These are phyloP conservation scores for Sylvia atricapilla DNA, from an alignment of 2,113 vertebrate species.

Conservation along the genomic window DNA sequence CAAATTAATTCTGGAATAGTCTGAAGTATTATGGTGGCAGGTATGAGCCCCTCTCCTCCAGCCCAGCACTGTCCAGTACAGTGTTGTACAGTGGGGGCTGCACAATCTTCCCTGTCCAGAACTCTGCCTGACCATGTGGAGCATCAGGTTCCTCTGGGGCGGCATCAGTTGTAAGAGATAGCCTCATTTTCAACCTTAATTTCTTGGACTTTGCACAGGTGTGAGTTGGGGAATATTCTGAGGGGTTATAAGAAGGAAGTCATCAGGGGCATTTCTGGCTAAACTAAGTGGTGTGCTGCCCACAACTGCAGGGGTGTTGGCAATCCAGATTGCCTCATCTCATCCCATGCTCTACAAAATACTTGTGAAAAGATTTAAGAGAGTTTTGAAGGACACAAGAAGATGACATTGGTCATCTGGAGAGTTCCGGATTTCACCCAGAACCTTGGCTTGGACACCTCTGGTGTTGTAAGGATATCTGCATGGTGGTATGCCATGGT, in stretches of 20 bases:
- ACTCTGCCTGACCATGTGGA: not conserved
- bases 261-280: not conserved
- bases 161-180: not conserved
- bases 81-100: not conserved
- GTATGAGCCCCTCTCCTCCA: not conserved
- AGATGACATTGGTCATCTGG: not conserved
- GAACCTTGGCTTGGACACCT: not conserved
- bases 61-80: not conserved
- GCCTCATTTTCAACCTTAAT: not conserved
- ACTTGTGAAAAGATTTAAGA: not conserved
- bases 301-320: not conserved
- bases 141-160: not conserved
- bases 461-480: not conserved
- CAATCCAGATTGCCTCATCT: not conserved
- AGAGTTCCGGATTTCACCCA: not conserved
- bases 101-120: not conserved
- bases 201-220: not conserved
- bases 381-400: not conserved
- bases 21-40: not conserved
- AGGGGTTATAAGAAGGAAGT: not conserved
- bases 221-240: not conserved
- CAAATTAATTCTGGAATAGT: not conserved
- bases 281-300: fast-evolving
- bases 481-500: not conserved
- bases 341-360: not conserved